phyloP scores from a whole-genome alignment of 2,888 invertebrate genomes.

The Thecophora atra region DNA sequence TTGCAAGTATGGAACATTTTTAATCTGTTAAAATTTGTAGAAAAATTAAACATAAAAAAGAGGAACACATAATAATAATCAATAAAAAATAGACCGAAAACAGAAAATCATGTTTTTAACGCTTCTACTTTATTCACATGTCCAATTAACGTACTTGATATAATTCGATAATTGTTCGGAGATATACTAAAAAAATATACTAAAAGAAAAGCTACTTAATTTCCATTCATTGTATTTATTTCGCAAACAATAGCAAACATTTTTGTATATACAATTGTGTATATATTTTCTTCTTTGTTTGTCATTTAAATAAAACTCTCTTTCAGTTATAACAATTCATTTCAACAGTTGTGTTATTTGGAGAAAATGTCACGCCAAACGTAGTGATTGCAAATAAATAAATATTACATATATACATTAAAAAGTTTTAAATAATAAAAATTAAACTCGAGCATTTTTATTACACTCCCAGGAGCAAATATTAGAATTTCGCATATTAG shows the following conservation, averaged over 20 bases:
- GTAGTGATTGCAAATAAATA: conserved; percentile 13
- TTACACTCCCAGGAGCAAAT: too few relatives aligned
- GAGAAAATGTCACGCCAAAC: conserved; percentile 7
- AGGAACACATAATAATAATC: not conserved
- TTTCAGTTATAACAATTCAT: not conserved
- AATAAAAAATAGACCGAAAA: conserved; percentile 7
- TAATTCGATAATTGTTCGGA: not conserved
- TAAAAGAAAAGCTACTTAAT: too few relatives aligned
- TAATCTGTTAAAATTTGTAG: conserved; percentile 2
- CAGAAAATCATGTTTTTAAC: not conserved
- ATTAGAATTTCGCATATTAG: too few relatives aligned
- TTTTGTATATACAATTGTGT: conserved; percentile 4
- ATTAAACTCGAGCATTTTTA: not conserved
- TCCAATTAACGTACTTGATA: not conserved
- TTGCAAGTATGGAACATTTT: conserved; percentile 5
- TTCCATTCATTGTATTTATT: too few relatives aligned
- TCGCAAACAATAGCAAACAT: not conserved
- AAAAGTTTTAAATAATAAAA: conserved; percentile 10
- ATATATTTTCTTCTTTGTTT: not conserved
- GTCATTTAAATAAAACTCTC: not conserved
- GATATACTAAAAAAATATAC: too few relatives aligned
- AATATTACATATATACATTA: conserved; percentile 4
- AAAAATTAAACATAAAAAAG: not conserved
- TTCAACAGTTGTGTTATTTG: conserved; percentile 1
- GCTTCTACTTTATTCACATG: conserved; percentile 1